Conservation (phyloP, 2,797 vertebrate species). For the Dryobates pubescens region DNA sequence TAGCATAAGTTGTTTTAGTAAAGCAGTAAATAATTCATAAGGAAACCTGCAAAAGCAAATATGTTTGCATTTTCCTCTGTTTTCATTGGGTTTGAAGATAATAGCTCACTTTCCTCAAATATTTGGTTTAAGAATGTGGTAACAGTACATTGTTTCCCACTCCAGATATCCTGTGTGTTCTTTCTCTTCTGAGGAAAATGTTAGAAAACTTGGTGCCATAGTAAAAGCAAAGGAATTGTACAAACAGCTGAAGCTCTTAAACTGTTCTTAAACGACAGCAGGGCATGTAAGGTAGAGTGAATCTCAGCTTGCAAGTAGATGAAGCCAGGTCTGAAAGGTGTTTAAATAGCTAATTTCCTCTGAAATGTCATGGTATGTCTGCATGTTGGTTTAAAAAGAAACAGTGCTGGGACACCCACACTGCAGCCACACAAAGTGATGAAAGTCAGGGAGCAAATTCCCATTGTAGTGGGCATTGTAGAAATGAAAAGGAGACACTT, state of each 20-base stretch:
- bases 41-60: constrained; percentile 63
- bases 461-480: neutral
- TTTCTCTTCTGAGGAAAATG: neutral
- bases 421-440: neutral
- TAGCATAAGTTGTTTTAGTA: constrained; percentile 47
- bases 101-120: constrained; percentile 59
- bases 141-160: constrained; percentile 58
- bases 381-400: neutral
- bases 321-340: neutral
- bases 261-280: neutral
- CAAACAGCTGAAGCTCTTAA: neutral
- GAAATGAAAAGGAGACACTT: neutral
- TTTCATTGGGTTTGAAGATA: constrained; percentile 51
- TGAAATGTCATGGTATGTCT: neutral
- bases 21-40: constrained; percentile 73
- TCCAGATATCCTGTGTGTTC: neutral
- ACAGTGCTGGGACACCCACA: neutral
- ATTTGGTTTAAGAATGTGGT: constrained; percentile 63
- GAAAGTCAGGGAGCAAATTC: neutral
- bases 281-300: neutral
- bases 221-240: neutral
- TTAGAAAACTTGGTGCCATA: neutral
- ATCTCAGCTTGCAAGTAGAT: neutral
- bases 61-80: neutral
- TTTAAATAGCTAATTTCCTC: neutral